phyloP scores from a whole-genome alignment of 2,113 vertebrate species.

The Ivindomyrus marchei region DNA sequence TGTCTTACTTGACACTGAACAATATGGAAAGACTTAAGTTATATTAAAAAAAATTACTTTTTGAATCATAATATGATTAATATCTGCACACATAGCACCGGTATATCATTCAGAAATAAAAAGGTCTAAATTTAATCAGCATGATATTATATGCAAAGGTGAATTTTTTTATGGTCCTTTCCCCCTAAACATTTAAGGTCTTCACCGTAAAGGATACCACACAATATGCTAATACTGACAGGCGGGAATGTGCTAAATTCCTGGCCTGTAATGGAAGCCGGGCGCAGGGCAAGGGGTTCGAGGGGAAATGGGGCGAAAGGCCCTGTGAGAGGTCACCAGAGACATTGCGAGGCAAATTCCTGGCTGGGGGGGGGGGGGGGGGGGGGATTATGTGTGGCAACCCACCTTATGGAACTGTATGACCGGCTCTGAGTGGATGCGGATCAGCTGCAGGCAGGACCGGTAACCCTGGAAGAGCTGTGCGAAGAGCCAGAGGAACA shows the following conservation, averaged over 20 bases:
- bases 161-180: not conserved
- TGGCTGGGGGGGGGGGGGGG: not conserved
- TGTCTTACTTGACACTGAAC: not conserved
- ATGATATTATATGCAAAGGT: not conserved
- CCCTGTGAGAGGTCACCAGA: slow-evolving; percentile 45
- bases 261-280: slow-evolving; percentile 53
- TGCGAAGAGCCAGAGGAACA: slow-evolving; percentile 94
- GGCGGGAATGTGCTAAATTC: slow-evolving; percentile 36
- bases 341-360: slow-evolving; percentile 29
- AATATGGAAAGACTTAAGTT: not conserved
- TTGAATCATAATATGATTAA: not conserved
- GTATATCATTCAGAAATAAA: not conserved
- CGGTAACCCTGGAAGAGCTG: slow-evolving; percentile 98
- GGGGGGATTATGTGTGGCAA: not conserved
- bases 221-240: not conserved
- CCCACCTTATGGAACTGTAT: slow-evolving; percentile 98
- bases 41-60: not conserved
- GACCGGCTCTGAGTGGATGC: slow-evolving; percentile 92
- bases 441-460: slow-evolving; percentile 94
- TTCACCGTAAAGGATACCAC: not conserved
- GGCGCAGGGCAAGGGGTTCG: slow-evolving; percentile 44
- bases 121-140: not conserved
- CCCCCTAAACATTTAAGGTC: not conserved
- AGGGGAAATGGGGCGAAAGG: slow-evolving; percentile 1
- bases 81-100: not conserved